Base-by-base conservation (phyloP, 2,888 invertebrate genomes). In the Gastracanthus pulcherrimus region DNA sequence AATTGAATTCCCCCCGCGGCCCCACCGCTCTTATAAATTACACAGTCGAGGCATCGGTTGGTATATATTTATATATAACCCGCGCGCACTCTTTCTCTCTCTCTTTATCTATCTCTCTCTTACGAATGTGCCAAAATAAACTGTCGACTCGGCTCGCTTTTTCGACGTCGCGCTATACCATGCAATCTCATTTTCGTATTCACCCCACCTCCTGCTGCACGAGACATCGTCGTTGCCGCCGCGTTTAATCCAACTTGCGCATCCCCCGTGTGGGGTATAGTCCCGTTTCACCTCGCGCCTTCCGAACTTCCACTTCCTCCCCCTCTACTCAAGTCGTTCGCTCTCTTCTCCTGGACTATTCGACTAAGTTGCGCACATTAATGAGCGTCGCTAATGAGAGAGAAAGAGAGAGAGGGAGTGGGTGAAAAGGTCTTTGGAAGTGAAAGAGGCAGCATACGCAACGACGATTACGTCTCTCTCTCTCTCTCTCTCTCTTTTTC, bases 1-100 rank as follows among this genome's bases (percentile, higher is more conserved):
- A 72, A 72, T 72, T 72, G 45, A 72, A 72, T 72, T 19, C 23
- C 19, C 34, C 60, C n/a, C 41, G 34, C 36, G 31, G 3, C 19
- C 19, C 19, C 48, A 16, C 11, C 16, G 29, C 19, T 5, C 51
- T 41, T 34, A 34, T 36, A 70, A 55, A 70, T 70, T 51, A 70
- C 36, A 23, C 9, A 23, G 51, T 45, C 29, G 9, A 23, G 23
- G 11, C n/a, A 34, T 5, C 38, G 1, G 23, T 11, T 19, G 5
- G 9, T 26, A 26, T 2, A 7, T 11, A 29, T 1, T 23, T 9
- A 9, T 23, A 19, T 55, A 19, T 55, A 23, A n/a, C 51, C 6
- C 13, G 3, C 5, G 5, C 31, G 2, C 31, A 19, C 60, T 13
- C 16, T 1, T n/a, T n/a, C n/a, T n/a, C n/a, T n/a, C n/a, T n/a